Evolutionary conservation across 2,797 vertebrate species (phyloP).

Genomic region (Knipowitschia caucasica): DNA sequence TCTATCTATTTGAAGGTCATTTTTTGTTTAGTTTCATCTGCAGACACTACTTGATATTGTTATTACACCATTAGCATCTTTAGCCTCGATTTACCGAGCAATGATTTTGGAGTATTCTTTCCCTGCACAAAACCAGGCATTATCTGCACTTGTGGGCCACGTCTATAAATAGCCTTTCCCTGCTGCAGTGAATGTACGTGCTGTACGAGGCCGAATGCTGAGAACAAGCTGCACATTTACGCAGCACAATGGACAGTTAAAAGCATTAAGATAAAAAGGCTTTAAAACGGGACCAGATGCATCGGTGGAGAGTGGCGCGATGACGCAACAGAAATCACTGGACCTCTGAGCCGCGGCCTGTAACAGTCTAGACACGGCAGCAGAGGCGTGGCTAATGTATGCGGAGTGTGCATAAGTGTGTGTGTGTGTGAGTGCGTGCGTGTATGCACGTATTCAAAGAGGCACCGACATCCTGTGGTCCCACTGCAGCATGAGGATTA

Average conservation of each 20-base stretch:
- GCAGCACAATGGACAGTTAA: constrained; percentile 33
- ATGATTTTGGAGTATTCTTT: constrained; percentile 16
- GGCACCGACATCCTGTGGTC: constrained; percentile 11
- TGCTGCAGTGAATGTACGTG: constrained; percentile 57
- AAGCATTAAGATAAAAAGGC: constrained; percentile 23
- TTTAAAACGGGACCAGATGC: constrained; percentile 24
- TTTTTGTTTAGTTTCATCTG: constrained; percentile 25
- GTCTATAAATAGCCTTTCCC: constrained; percentile 61
- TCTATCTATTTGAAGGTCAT: too few relatives aligned
- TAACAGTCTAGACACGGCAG: constrained; percentile 26
- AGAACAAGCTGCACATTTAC: constrained; percentile 42
- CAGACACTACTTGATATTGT: too few relatives aligned
- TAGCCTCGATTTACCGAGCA: constrained; percentile 18
- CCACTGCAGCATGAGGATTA: constrained; percentile 43
- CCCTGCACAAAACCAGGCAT: constrained; percentile 26
- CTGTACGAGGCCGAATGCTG: constrained; percentile 32
- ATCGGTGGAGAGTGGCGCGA: constrained; percentile 25
- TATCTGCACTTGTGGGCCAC: constrained; percentile 44
- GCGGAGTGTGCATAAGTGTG: background rate
- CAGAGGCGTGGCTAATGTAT: constrained; percentile 48
- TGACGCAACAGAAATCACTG: constrained; percentile 49
- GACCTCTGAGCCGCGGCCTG: constrained; percentile 33
- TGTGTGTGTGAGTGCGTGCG: background rate
- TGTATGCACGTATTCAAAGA: constrained; percentile 2
- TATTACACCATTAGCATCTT: constrained; percentile 31